Evolutionary conservation across 2,113 vertebrate species (phyloP).

Genomic region (Phainopepla nitens): DNA sequence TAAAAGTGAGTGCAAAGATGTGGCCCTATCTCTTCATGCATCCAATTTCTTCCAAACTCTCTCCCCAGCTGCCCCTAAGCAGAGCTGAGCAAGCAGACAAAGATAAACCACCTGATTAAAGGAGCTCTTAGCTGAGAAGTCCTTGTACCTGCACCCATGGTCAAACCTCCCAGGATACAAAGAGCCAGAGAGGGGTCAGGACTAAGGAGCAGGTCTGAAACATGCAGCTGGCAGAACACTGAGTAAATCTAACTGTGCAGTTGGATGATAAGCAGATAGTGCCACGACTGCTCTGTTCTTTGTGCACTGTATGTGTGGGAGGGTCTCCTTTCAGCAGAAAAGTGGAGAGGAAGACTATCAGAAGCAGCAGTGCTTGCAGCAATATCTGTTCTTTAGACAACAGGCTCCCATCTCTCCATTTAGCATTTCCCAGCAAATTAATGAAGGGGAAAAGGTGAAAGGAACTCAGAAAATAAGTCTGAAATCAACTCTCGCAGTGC

Average conservation of each 20-base stretch:
- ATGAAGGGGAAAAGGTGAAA: slow-evolving; percentile 32
- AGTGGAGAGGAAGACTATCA: background rate
- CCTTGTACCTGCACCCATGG: background rate
- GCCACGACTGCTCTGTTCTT: background rate
- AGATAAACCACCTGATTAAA: background rate
- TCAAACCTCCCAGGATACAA: background rate
- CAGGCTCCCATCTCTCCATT: background rate
- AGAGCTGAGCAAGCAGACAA: background rate
- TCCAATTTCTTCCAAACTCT: background rate
- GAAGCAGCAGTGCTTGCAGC: background rate
- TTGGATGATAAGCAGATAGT: background rate
- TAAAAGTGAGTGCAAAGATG: background rate
- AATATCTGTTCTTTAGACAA: background rate
- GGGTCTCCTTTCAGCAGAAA: background rate
- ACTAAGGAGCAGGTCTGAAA: background rate
- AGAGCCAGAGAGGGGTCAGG: background rate
- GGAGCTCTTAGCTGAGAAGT: background rate
- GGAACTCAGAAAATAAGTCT: slow-evolving; percentile 23
- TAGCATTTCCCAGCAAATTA: slow-evolving; percentile 22
- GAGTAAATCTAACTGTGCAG: background rate
- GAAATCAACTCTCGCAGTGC: background rate
- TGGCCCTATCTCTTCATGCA: background rate
- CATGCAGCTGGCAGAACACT: background rate
- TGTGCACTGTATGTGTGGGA: background rate
- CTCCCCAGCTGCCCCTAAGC: background rate